A percentile compares a stretch with the other conserved stretches of the same genome.
Evolutionary conservation across 1,140 invertebrate genomes (phyloP).

Genomic region (Phenacoccus solenopsis): DNA sequence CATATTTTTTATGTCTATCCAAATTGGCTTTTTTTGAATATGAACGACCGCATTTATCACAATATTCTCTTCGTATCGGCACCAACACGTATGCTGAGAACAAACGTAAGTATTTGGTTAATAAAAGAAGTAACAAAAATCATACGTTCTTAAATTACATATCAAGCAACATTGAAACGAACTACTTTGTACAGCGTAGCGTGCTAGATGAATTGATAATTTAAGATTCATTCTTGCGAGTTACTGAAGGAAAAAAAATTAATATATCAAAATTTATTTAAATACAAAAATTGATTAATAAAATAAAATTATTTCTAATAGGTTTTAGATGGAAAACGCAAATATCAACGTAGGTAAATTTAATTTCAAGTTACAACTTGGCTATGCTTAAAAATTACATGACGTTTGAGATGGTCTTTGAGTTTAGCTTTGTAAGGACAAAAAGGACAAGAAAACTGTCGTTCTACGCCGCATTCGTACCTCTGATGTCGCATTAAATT

Average conservation of each 20-base stretch:
- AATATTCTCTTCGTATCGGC: background rate
- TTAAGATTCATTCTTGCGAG: no score
- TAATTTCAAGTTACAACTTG: no score
- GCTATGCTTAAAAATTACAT: slow-evolving; percentile 22
- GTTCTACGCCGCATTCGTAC: slow-evolving; percentile 43
- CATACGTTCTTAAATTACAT: background rate
- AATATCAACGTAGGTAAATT: no score
- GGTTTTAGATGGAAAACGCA: no score
- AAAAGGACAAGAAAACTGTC: slow-evolving; percentile 26
- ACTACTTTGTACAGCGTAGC: no score
- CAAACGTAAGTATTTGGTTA: background rate
- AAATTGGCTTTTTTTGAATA: slow-evolving; percentile 36
- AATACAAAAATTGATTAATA: no score
- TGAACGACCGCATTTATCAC: slow-evolving; percentile 32
- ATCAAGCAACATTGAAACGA: background rate
- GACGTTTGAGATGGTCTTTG: slow-evolving; percentile 22
- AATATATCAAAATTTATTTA: no score
- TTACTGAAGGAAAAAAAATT: no score
- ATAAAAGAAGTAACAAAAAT: background rate
- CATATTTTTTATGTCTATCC: slow-evolving; percentile 37
- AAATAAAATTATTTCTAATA: no score
- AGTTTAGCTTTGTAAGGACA: slow-evolving; percentile 23
- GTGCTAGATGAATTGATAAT: no score
- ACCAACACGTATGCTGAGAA: background rate
- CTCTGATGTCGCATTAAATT: slow-evolving; percentile 44